Conservation (phyloP, 2,113 vertebrate genomes). For the Clarias macrocephalus region DNA sequence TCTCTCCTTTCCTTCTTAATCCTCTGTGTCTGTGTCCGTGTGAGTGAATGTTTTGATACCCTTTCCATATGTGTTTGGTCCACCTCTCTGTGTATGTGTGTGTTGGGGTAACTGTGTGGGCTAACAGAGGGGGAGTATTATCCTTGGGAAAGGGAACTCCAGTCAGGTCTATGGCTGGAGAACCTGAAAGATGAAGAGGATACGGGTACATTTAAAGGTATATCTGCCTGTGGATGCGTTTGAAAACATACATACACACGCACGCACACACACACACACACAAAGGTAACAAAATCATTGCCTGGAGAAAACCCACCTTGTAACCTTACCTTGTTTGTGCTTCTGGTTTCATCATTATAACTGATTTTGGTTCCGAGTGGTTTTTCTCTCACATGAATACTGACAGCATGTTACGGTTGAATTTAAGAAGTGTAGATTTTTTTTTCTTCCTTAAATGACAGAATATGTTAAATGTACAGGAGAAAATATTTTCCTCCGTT, state of each 20-base stretch:
- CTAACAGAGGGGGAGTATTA: constrained; percentile 93
- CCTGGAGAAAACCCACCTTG: constrained; percentile 14
- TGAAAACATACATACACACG: neutral
- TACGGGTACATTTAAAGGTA: constrained; percentile 89
- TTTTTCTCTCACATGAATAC: constrained; percentile 29
- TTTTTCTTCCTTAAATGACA: neutral
- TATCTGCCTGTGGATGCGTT: constrained; percentile 69
- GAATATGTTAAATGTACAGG: neutral
- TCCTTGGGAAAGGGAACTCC: constrained; percentile 89
- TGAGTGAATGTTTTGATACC: constrained; percentile 68
- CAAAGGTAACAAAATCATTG: constrained; percentile 11
- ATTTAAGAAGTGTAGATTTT: neutral
- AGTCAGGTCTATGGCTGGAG: constrained; percentile 87
- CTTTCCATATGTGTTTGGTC: constrained; percentile 60
- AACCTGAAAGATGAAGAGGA: constrained; percentile 86
- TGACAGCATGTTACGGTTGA: neutral
- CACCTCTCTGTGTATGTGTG: constrained; percentile 47
- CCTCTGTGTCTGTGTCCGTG: constrained; percentile 13
- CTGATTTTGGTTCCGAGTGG: constrained; percentile 51
- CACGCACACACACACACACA: neutral
- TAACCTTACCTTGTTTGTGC: constrained; percentile 6
- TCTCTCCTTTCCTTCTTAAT: constrained; percentile 43
- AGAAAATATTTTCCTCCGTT: neutral
- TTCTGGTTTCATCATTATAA: constrained; percentile 40
- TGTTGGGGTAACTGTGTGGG: constrained; percentile 66